Conservation (phyloP, 2,113 vertebrate genomes). For the Aviceda subcristata region DNA sequence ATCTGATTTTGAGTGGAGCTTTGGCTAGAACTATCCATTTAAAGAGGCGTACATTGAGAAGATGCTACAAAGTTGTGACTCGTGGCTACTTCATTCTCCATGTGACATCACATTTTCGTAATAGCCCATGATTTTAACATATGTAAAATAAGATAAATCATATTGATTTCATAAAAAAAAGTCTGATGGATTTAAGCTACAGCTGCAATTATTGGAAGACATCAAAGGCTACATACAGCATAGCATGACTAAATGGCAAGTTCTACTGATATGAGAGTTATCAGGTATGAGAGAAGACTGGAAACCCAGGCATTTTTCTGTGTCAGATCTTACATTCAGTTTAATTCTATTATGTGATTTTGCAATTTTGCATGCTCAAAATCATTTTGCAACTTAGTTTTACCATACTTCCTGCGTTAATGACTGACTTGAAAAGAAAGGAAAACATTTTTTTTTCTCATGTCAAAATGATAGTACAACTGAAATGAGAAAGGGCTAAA, state of each 20-base stretch:
- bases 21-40: background rate
- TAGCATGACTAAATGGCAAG: background rate
- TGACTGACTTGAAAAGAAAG: constrained; percentile 59
- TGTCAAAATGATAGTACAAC: background rate
- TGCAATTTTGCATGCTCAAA: background rate
- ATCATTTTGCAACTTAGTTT: constrained; percentile 28
- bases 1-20: background rate
- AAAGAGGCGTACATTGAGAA: background rate
- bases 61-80: background rate
- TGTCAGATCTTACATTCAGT: background rate
- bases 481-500: background rate
- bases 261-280: background rate
- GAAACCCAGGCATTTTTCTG: background rate
- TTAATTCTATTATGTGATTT: background rate
- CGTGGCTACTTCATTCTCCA: background rate
- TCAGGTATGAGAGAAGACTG: background rate
- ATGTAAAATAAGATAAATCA: background rate
- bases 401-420: constrained; percentile 47
- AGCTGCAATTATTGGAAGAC: background rate
- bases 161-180: background rate
- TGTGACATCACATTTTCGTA: background rate
- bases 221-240: background rate
- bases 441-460: background rate
- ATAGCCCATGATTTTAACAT: background rate
- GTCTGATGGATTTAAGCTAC: background rate